phyloP scores from a whole-genome alignment of 2,797 vertebrate genomes.

The Apodemus agrarius region DNA sequence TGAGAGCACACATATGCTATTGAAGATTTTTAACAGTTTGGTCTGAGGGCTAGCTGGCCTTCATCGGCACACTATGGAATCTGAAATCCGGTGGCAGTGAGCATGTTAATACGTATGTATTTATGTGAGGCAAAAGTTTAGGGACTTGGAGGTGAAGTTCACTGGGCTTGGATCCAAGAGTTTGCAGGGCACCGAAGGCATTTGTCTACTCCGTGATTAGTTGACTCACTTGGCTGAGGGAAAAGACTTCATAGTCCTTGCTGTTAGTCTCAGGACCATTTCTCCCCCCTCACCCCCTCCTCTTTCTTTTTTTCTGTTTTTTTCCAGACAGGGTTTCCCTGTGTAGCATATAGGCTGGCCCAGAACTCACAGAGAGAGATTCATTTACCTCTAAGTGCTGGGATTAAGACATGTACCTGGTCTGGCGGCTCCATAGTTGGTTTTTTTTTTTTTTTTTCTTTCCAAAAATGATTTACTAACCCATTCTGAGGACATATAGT shows the following conservation, averaged over 20 bases:
- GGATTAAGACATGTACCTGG: not conserved
- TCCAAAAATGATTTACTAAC: slow-evolving; percentile 18
- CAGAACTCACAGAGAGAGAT: not conserved
- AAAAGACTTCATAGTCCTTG: slow-evolving; percentile 13
- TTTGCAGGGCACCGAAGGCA: slow-evolving; percentile 39
- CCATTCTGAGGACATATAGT: not conserved
- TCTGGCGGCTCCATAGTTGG: not conserved
- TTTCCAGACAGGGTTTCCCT: not conserved
- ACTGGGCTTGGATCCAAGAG: not conserved
- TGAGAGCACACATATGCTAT: not conserved
- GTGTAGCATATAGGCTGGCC: not conserved
- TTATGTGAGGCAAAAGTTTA: not conserved
- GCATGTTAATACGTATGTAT: not conserved
- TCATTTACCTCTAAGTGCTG: not conserved
- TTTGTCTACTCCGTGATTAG: not conserved
- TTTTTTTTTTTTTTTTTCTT: not conserved
- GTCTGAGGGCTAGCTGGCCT: not conserved
- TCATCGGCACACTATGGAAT: not conserved
- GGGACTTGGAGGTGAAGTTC: slow-evolving; percentile 29
- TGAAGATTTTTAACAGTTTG: slow-evolving; percentile 21
- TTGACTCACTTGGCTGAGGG: slow-evolving; percentile 18
- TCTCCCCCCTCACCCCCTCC: fast-evolving
- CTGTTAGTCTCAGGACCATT: not conserved
- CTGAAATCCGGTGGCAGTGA: slow-evolving; percentile 9
- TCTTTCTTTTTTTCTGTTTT: not conserved